Base-by-base conservation (phyloP, 30 jellyfish, hydroid and myxozoan genomes). In the Cassiopea andromeda region DNA sequence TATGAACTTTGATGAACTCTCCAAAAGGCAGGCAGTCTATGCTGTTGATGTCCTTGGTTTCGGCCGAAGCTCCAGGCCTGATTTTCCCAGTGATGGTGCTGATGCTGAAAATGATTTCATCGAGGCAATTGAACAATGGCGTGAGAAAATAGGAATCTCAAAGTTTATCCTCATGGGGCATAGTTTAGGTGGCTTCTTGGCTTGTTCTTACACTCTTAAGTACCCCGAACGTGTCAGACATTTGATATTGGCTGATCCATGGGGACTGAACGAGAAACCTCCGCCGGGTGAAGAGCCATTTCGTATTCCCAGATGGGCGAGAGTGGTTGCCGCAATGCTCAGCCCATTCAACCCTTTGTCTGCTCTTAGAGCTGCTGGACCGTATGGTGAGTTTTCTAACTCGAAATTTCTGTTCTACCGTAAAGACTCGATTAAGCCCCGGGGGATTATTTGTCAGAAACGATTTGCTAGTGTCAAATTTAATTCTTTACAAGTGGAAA, bases 201-300 rank as follows among this genome's bases (percentile, higher is more conserved):
- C 99, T 43, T 89, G 97, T 69, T 89, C 99, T 2, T 96, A 96
- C 77, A 70, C 98, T 0, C 87, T 92, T 17, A 78, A 83, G 67
- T 90, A 96, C 81, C 99, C 99, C 2, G 97, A 96, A 75, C 91
- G 89, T 76, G 98, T 96, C 48, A 78, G 90, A 48, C 99, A 96
- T 86, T 87, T 96, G 86, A 89, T 96, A 2, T 74, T 96, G n/a
- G 99, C 98, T 15, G 99, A 96, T 80, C 99, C 99, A 1, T 96
- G 99, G 99, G 99, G 99, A 10, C 89, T 96, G 77, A 83, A 91
- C 50, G 99, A 96, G 75, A 96, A 96, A 78, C 99, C 99, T 2
- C 97, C 97, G n/a, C 98, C 97, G 2, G 98, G 98, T 1, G 98
- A 96, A 76, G 97, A 96, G 90, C 96, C 94, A 15, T 91, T 96